Percentiles rank a stretch among this genome's conserved stretches.
phyloP scores from a whole-genome alignment of 2,797 vertebrate species.

The Borostomias antarcticus region DNA sequence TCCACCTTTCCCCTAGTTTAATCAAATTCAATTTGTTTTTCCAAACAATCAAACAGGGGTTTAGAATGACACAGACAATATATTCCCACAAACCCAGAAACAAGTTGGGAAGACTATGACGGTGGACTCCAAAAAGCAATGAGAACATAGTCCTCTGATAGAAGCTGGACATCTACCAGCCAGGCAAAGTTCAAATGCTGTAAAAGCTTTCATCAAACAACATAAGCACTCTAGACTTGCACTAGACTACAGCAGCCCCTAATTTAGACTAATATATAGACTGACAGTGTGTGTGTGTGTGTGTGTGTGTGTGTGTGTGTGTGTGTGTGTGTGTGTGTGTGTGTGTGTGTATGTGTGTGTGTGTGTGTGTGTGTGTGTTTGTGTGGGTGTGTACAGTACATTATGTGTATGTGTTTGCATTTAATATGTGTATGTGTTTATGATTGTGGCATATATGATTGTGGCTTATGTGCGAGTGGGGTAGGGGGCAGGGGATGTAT shows the following conservation, averaged over 20 bases:
- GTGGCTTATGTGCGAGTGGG: no score
- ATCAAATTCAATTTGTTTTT: slow-evolving; percentile 12
- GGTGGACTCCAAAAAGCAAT: not conserved
- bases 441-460: no score
- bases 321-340: not conserved
- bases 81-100: slow-evolving; percentile 5
- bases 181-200: not conserved
- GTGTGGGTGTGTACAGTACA: not conserved
- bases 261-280: not conserved
- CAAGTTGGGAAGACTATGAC: not conserved
- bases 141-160: not conserved
- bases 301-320: slow-evolving; percentile 10
- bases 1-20: not conserved
- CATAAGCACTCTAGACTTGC: no score
- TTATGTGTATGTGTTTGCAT: not conserved
- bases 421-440: no score
- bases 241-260: not conserved
- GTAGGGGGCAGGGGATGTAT: no score
- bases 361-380: slow-evolving; percentile 11
- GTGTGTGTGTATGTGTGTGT: slow-evolving; percentile 2
- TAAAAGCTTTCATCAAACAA: not conserved
- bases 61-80: not conserved
- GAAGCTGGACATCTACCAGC: not conserved
- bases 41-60: not conserved
- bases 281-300: slow-evolving; percentile 8